Percentiles rank a stretch among this genome's conserved stretches.
Evolutionary conservation across 2,797 vertebrate species (phyloP).

Genomic region (Enteromius thamalakanensis): DNA sequence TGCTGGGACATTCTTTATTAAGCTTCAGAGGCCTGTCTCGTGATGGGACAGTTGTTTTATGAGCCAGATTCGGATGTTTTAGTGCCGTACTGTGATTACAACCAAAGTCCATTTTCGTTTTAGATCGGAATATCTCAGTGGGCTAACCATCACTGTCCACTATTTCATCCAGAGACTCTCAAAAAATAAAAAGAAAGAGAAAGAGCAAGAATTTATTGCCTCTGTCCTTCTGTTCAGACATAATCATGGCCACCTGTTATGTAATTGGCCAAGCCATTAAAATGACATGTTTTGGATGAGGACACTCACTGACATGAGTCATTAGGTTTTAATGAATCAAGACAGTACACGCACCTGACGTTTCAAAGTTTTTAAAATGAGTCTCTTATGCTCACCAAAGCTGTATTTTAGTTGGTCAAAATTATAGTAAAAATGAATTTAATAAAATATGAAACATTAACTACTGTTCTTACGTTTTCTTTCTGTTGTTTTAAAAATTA

Average conservation of each 20-base stretch:
- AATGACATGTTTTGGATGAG: constrained; percentile 13
- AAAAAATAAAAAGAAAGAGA: constrained; percentile 37
- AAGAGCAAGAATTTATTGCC: not conserved
- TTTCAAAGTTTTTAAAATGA: not conserved
- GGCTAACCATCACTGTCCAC: constrained; percentile 45
- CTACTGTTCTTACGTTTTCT: not conserved
- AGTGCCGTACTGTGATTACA: constrained; percentile 67
- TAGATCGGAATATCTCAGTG: constrained; percentile 68
- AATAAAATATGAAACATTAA: not conserved
- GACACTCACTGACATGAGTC: constrained; percentile 4
- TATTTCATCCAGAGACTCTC: constrained; percentile 42
- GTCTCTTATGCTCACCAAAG: not conserved
- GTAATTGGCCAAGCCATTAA: constrained; percentile 6
- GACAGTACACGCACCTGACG: not conserved
- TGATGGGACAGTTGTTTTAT: constrained; percentile 66
- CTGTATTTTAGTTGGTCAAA: not conserved
- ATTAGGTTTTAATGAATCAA: constrained; percentile 2
- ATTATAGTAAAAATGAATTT: not conserved
- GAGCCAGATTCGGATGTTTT: constrained; percentile 60
- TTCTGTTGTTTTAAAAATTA: no score
- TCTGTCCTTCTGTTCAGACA: constrained; percentile 7
- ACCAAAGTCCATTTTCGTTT: constrained; percentile 66
- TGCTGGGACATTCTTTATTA: constrained; percentile 51
- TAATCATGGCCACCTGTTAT: constrained; percentile 30
- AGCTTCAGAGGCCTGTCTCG: constrained; percentile 56